Evolutionary conservation across 2,797 vertebrate genomes (phyloP).

Genomic region (Hafferia zeledoni): DNA sequence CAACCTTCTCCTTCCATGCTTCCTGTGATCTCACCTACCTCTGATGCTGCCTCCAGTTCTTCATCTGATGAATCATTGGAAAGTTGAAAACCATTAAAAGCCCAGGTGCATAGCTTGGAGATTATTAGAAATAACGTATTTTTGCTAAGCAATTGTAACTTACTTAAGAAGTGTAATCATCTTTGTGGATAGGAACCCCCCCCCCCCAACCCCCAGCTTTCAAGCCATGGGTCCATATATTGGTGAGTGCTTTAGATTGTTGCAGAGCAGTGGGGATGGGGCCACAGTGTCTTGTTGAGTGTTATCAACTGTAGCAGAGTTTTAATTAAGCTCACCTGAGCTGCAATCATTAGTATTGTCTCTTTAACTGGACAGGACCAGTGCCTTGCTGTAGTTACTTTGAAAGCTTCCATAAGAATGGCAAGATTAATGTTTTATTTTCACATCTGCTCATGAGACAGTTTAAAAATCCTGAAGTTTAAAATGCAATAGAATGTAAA

Average conservation of each 20-base stretch:
- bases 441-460: constrained; percentile 75
- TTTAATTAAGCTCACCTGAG: constrained; percentile 78
- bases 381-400: constrained; percentile 72
- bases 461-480: constrained; percentile 79
- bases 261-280: constrained; percentile 63
- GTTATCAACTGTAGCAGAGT: constrained; percentile 76
- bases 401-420: constrained; percentile 67
- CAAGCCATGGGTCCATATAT: background rate
- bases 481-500: constrained; percentile 80
- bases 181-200: constrained; percentile 40
- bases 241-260: constrained; percentile 45
- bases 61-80: background rate
- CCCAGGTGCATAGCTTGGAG: background rate
- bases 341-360: constrained; percentile 71
- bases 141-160: background rate
- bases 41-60: background rate
- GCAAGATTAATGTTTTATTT: constrained; percentile 76
- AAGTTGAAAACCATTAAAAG: background rate
- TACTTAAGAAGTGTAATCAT: background rate
- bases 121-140: background rate
- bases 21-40: background rate
- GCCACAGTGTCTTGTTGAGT: constrained; percentile 45
- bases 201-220: background rate
- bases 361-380: constrained; percentile 72
- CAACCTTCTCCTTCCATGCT: background rate